Conservation (phyloP, 2,888 invertebrate genomes). For the Napeogenes sylphis region DNA sequence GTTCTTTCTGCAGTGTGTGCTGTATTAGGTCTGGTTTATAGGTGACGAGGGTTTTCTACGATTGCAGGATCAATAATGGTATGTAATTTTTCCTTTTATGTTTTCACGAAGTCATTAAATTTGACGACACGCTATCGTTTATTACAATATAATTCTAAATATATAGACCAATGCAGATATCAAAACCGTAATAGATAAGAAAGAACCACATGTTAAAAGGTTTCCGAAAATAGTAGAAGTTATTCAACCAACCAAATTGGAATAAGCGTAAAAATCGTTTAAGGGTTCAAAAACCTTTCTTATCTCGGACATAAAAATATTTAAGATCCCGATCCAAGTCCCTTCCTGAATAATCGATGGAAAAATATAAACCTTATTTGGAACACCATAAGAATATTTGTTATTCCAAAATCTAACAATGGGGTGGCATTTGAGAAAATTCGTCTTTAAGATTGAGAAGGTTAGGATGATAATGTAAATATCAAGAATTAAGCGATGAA, state of each 20-base stretch:
- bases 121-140: background rate
- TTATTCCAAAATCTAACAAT: background rate
- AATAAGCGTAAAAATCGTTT: slow-evolving; percentile 51
- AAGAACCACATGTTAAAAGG: slow-evolving; percentile 11
- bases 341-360: slow-evolving; percentile 41
- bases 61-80: slow-evolving; percentile 13
- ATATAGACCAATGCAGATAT: background rate
- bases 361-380: slow-evolving; percentile 48
- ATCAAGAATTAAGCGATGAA: slow-evolving; percentile 26
- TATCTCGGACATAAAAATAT: slow-evolving; percentile 61
- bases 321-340: slow-evolving; percentile 47
- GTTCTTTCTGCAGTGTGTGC: slow-evolving; percentile 36
- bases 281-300: slow-evolving; percentile 58
- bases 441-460: background rate
- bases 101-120: background rate
- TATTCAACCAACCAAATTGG: slow-evolving; percentile 46
- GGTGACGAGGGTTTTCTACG: slow-evolving; percentile 52
- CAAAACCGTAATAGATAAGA: no score
- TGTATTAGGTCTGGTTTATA: slow-evolving; percentile 37
- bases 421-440: background rate
- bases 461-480: slow-evolving; percentile 1
- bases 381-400: slow-evolving; percentile 37
- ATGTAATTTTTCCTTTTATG: slow-evolving; percentile 1
- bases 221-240: slow-evolving; percentile 37
- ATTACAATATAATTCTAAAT: background rate